Conservation (phyloP, 2,888 invertebrate genomes). For the Caenorhabditis sp. region DNA sequence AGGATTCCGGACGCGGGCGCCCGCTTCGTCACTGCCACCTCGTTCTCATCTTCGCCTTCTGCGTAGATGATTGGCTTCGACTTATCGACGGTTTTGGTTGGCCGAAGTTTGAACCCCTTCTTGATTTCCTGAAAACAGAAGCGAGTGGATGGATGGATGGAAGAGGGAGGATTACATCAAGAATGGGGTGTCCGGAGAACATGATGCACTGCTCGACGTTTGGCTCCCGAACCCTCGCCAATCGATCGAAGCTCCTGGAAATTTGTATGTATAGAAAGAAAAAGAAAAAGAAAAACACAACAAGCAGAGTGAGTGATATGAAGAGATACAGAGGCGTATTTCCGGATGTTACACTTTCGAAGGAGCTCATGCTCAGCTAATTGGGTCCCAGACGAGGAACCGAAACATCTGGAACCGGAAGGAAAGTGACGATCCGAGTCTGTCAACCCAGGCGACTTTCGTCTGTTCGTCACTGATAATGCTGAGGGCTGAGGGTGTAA, state of each 20-base stretch:
- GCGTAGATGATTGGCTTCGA: conserved; percentile 71
- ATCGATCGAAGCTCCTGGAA: conserved; percentile 42
- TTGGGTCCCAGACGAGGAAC: conserved; percentile 1
- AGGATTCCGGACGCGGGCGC: conserved; percentile 53
- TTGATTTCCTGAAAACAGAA: conserved; percentile 70
- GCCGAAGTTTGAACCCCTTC: conserved; percentile 73
- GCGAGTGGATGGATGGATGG: background rate
- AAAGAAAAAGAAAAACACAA: conserved; percentile 8
- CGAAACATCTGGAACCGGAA: background rate
- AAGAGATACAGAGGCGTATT: background rate
- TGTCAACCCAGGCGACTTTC: conserved; percentile 14
- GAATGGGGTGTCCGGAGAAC: conserved; percentile 60
- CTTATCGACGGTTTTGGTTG: conserved; percentile 76
- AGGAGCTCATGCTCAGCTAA: conserved; percentile 40
- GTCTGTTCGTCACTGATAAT: conserved; percentile 36
- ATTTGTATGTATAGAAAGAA: background rate
- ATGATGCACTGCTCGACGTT: conserved; percentile 30
- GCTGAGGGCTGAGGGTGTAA: conserved; percentile 51
- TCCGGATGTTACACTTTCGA: conserved; percentile 17
- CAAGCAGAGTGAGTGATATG: background rate
- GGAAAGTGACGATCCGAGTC: background rate
- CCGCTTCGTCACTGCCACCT: conserved; percentile 50
- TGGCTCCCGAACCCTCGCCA: conserved; percentile 39
- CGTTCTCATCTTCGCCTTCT: conserved; percentile 60
- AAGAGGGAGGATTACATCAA: conserved; percentile 49